These are phyloP conservation scores for Crossocerus cetratus DNA, from an alignment of 2,888 invertebrate genomes.

Conservation along the genomic window DNA sequence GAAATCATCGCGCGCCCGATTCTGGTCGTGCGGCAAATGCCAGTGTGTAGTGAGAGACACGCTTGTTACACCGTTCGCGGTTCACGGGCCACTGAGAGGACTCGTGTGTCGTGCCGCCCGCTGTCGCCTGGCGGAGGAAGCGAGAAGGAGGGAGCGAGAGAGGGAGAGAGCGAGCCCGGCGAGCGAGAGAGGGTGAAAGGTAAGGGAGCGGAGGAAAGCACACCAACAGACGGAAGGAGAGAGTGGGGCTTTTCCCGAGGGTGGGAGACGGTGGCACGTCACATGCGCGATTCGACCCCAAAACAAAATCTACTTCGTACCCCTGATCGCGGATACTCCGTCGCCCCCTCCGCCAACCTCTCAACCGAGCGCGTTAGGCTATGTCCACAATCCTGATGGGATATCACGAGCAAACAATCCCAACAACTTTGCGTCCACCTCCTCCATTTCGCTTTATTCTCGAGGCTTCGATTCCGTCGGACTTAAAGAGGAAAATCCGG, in stretches of 20 bases:
- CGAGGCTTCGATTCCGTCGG: neutral
- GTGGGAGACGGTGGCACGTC: constrained; percentile 44
- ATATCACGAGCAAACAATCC: neutral
- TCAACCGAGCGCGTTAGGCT: neutral
- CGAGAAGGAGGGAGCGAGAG: constrained; percentile 11
- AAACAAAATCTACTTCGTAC: constrained; percentile 43
- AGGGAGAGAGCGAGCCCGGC: constrained; percentile 6
- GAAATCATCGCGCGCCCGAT: no score
- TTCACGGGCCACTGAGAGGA: constrained; percentile 63
- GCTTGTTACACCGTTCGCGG: constrained; percentile 59
- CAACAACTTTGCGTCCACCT: neutral
- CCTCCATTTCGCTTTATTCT: neutral
- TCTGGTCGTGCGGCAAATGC: no score
- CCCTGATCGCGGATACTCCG: neutral
- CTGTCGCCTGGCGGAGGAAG: constrained; percentile 30
- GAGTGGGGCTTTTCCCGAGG: constrained; percentile 14
- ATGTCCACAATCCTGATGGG: neutral
- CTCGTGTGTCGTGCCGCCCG: constrained; percentile 51
- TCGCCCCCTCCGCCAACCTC: neutral
- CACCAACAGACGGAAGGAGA: constrained; percentile 9
- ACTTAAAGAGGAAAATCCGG: neutral
- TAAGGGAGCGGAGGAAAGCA: no score
- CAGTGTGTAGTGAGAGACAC: neutral
- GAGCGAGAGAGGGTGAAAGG: neutral
- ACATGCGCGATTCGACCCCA: constrained; percentile 52